These are phyloP conservation scores for Zaprionus lachaisei DNA, from an alignment of 1,140 invertebrate species.

Conservation along the genomic window DNA sequence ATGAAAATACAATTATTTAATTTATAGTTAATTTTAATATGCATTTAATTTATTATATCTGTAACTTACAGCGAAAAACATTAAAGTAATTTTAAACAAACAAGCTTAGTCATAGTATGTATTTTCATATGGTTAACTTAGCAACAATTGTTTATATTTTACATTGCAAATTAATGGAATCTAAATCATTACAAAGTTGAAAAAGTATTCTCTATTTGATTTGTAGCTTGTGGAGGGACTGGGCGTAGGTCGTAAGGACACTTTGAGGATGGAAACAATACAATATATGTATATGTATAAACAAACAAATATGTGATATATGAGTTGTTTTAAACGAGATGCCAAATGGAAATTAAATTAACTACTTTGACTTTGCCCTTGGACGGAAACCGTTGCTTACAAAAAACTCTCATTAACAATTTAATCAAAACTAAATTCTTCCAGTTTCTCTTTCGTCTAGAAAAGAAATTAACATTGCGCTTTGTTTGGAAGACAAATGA, in stretches of 20 bases:
- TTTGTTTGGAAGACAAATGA: slow-evolving; percentile 77
- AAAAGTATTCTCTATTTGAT: slow-evolving; percentile 41
- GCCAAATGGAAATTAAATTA: slow-evolving; percentile 49
- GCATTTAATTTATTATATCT: slow-evolving; percentile 64
- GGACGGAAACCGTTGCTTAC: slow-evolving; percentile 77
- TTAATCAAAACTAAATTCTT: slow-evolving; percentile 31
- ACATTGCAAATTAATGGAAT: slow-evolving; percentile 65
- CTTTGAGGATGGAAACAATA: slow-evolving; percentile 43
- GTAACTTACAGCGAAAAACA: slow-evolving; percentile 65
- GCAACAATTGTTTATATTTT: slow-evolving; percentile 65
- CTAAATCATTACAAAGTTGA: slow-evolving; percentile 34
- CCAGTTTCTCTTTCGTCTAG: background rate
- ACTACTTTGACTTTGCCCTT: slow-evolving; percentile 73
- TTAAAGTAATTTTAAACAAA: slow-evolving; percentile 75
- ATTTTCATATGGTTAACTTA: slow-evolving; percentile 66
- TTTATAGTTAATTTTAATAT: slow-evolving; percentile 41
- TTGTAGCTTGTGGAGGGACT: slow-evolving; percentile 55
- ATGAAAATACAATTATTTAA: background rate
- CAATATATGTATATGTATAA: background rate
- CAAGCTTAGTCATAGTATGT: slow-evolving; percentile 64
- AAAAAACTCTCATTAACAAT: slow-evolving; percentile 44
- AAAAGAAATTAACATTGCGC: slow-evolving; percentile 52
- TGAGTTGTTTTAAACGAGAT: slow-evolving; percentile 22
- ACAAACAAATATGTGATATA: slow-evolving; percentile 19
- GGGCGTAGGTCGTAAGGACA: slow-evolving; percentile 67